These are phyloP conservation scores for Antheraea yamamai DNA, from an alignment of 2,888 invertebrate genomes.

Conservation along the genomic window DNA sequence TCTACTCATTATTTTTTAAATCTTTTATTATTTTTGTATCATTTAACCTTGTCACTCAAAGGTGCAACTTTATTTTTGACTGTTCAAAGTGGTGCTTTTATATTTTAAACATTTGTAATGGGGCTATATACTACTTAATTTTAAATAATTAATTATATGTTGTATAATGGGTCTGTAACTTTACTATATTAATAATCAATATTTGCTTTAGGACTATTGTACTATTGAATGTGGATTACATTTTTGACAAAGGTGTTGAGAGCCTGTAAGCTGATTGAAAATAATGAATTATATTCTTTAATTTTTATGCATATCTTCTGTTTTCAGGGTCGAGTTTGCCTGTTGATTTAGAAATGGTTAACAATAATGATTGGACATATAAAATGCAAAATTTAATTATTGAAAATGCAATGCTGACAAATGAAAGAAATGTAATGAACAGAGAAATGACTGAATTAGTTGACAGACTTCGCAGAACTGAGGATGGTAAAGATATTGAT, in stretches of 20 bases:
- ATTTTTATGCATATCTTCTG: conserved; percentile 12
- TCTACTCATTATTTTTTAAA: too few relatives aligned
- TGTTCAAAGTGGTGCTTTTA: too few relatives aligned
- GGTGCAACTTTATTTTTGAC: too few relatives aligned
- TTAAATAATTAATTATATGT: background rate
- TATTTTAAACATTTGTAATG: too few relatives aligned
- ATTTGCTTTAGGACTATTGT: too few relatives aligned
- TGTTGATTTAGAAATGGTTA: conserved; percentile 52
- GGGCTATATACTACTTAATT: background rate
- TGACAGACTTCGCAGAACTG: conserved; percentile 53
- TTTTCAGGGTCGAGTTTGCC: conserved; percentile 64
- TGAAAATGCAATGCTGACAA: conserved; percentile 74
- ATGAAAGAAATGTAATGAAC: conserved; percentile 71
- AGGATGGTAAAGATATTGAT: conserved; percentile 66
- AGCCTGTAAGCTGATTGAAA: background rate
- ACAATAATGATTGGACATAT: conserved; percentile 45
- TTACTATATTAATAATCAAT: too few relatives aligned
- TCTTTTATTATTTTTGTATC: too few relatives aligned
- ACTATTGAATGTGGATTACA: too few relatives aligned
- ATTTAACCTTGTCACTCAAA: too few relatives aligned
- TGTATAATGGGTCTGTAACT: too few relatives aligned
- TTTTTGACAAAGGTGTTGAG: too few relatives aligned
- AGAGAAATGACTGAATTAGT: conserved; percentile 64
- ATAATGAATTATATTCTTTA: background rate
- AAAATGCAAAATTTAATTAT: conserved; percentile 69